A percentile compares a stretch with the other conserved stretches of the same genome.
These are phyloP conservation scores for Fragum fragum DNA, from an alignment of 2,888 invertebrate genomes.

Conservation along the genomic window DNA sequence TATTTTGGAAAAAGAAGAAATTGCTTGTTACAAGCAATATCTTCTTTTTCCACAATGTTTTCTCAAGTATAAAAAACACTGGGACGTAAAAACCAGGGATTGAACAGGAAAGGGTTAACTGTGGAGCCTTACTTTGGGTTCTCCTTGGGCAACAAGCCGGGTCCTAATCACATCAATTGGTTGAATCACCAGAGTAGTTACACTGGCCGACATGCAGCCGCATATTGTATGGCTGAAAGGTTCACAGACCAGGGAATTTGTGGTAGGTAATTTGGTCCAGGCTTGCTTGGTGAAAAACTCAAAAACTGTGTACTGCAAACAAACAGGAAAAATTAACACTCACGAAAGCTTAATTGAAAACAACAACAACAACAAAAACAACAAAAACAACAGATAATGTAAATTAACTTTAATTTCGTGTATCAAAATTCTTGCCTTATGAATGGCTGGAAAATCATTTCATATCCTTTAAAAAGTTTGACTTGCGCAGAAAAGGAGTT, in stretches of 20 bases:
- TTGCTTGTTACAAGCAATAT: too few relatives aligned
- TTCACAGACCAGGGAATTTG: constrained; percentile 73
- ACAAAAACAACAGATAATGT: too few relatives aligned
- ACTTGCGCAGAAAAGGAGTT: too few relatives aligned
- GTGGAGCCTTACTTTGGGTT: constrained; percentile 87
- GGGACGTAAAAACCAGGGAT: too few relatives aligned
- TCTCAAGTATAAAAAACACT: too few relatives aligned
- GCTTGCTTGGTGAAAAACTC: constrained; percentile 86
- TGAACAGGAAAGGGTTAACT: not conserved
- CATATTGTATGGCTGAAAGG: constrained; percentile 91
- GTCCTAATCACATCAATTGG: constrained; percentile 98
- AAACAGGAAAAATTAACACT: not conserved
- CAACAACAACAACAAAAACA: too few relatives aligned
- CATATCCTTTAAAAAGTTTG: too few relatives aligned
- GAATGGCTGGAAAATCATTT: too few relatives aligned
- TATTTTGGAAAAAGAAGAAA: too few relatives aligned
- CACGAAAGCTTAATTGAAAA: too few relatives aligned
- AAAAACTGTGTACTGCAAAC: constrained; percentile 87
- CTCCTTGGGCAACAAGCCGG: constrained; percentile 95
- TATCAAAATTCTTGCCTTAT: too few relatives aligned
- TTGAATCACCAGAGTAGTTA: constrained; percentile 93
- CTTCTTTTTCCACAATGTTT: not conserved
- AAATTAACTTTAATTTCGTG: too few relatives aligned
- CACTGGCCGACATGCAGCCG: constrained; percentile 93
- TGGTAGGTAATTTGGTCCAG: constrained; percentile 78